Conservation (phyloP, 1,140 invertebrate genomes). For the Drosophila novamexicana region DNA sequence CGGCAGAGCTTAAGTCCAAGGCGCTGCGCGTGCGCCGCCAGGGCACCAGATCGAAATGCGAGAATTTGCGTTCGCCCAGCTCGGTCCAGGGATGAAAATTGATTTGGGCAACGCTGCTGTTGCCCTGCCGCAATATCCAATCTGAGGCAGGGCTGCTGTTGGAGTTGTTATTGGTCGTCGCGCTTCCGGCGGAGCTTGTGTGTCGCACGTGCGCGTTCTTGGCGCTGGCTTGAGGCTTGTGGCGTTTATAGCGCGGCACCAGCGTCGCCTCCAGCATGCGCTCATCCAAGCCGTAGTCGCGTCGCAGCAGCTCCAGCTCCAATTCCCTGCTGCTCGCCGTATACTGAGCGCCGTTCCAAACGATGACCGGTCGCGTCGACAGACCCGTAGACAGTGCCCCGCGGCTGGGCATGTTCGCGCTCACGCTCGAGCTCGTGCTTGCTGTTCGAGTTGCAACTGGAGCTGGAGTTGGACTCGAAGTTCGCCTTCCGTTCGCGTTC, state of each 20-base stretch:
- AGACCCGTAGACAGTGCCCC: slow-evolving; percentile 10
- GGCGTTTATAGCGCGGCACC: slow-evolving; percentile 75
- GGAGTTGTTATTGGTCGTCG: neutral
- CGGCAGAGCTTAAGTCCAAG: slow-evolving; percentile 57
- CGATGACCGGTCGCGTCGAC: slow-evolving; percentile 61
- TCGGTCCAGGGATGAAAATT: slow-evolving; percentile 77
- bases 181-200: neutral
- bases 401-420: slow-evolving; percentile 29
- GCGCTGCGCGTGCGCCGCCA: slow-evolving; percentile 75
- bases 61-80: slow-evolving; percentile 48
- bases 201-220: slow-evolving; percentile 54
- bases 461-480: neutral
- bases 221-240: slow-evolving; percentile 68
- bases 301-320: slow-evolving; percentile 70
- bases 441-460: neutral
- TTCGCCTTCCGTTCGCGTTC: slow-evolving; percentile 2
- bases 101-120: slow-evolving; percentile 57
- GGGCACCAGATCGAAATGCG: slow-evolving; percentile 78
- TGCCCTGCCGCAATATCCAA: slow-evolving; percentile 73
- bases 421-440: slow-evolving; percentile 24
- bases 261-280: slow-evolving; percentile 73
- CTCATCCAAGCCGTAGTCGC: slow-evolving; percentile 73
- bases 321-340: slow-evolving; percentile 73
- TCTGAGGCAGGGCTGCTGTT: slow-evolving; percentile 42
- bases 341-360: slow-evolving; percentile 79